Evolutionary conservation across 2,113 vertebrate species (phyloP), one percentile per base, ranked within the genome.

Genomic region (Sus scrofa): DNA sequence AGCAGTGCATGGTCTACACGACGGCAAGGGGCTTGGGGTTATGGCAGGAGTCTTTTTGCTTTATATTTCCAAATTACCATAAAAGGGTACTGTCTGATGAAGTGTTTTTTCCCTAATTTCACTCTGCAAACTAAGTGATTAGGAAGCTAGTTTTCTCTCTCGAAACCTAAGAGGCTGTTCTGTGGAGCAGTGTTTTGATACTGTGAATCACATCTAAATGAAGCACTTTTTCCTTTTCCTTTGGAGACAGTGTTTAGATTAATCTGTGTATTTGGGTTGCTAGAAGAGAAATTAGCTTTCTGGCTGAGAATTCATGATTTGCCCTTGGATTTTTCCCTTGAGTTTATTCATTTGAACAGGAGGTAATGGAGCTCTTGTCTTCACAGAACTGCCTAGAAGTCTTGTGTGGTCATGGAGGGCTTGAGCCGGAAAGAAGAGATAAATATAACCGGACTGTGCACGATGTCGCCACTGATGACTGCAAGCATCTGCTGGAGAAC

Each of bases 401-500:
- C 97, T 98, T 99, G 97, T 99, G 99, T 98, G 98, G 98, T 97
- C 99, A 99, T 91, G 98, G 98, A 96, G 99, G 99, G 92, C 99
- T 99, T 78, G 99, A 99, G 98, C 99, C 99, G 44, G 99, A 99
- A 96, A 99, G 97, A 96, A 99, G 98, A 98, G 99, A 99, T 97
- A 99, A 99, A 73, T 99, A 99, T 93, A 98, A 99, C 96, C 99
- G 99, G 96, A 99, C 99, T 6, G 98, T 99, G 81, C 99, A 99
- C 54, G 99, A 99, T 91, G 99, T 99, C 93, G 99, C 99, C 89
- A 99, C 99, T 7, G 99, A 99, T 92, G 99, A 99, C 98, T 99
- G 99, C 98, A 99, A 99, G 98, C 99, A 99, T 95, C 99, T 99
- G 37, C 99, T 99, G 91, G 99, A 99, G 98, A 99, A 99, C 95